Base-by-base conservation (phyloP, 2,113 vertebrate genomes). In the Prionailurus viverrinus region DNA sequence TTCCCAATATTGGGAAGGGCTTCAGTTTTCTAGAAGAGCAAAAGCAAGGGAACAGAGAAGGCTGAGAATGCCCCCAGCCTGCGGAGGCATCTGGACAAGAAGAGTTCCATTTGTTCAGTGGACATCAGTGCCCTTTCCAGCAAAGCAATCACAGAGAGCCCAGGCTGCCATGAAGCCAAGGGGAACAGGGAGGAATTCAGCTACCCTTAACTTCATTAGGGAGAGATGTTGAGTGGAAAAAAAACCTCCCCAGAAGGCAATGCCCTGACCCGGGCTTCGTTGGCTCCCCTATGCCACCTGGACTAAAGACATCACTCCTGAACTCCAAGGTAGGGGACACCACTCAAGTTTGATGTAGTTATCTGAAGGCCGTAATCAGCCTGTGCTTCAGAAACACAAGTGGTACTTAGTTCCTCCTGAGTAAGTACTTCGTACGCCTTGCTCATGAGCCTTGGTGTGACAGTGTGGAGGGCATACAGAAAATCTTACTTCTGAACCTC, bases 51-150 rank as follows among this genome's bases (percentile, higher is more conserved):
- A 16, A 5, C 11, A 18, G 78, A 90, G n/a, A 21, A 21, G 29
- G 53, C 31, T 4, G 45, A 9, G 33, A 25, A 71, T 14, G 5
- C 41, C 18, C 31, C 29, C 0, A 0, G 45, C 13, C 69, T 0
- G 16, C 0, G 23, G 7, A 63, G 7, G 45, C 61, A 23, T 53
- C 36, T 51, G 29, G n/a, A 81, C 73, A n/a, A 71, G 76, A 61
- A 78, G 15, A 23, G 33, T 51, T 61, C 68, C 33, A 5, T 76
- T 10, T 21, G 31, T 51, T 84, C 36, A 45, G 4, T 15, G 33
- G 11, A 81, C 7, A 31, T 36, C 41, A 0, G 48, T 68, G 63
- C 21, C 23, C 12, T 85, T 68, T 51, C 14, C 58, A 33, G 51
- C 53, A 82, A 93, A 87, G 63, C n/a, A 69, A n/a, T 53, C 68